Base-by-base conservation (phyloP, 64 coral and sea anemone genomes). In the Actinia tenebrosa region DNA sequence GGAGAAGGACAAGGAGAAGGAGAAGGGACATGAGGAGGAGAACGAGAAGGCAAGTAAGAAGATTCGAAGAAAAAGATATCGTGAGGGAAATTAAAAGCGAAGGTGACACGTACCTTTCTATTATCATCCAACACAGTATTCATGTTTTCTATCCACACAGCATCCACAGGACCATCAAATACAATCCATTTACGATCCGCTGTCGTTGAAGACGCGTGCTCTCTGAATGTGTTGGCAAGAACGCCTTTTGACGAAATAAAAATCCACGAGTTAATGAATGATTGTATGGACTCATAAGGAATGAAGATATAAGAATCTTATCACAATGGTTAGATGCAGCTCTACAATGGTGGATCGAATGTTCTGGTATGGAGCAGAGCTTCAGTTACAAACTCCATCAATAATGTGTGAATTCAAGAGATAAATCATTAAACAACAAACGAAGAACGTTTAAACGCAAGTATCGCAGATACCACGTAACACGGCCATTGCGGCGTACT, bases 61-160 rank as follows among this genome's bases (percentile, higher is more conserved):
- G 27, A n/a, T n/a, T n/a, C n/a, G 25, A n/a, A 30, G 30, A 37
- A 37, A 37, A 37, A 37, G 30, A 37, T 37, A 37, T 37, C 30
- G 30, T 0, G 26, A 53, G 0, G 10, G 10, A 13, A n/a, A 17
- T 0, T 10, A 17, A 58, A 58, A 58, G 56, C 0, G 37, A 18
- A 25, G 79, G 53, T 22, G 7, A 27, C 84, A 62, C 26, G 2
- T 50, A 98, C 95, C 89, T 98, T 98, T 53, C 79, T 98, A 82
- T 98, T 98, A 53, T 98, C 95, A 23, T 98, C 95, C 3, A 97
- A 81, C 7, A 97, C 94, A 0, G 94, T 97, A 26, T 97, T 97
- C 94, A 97, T 97, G 64, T 97, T 97, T 88, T 97, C 94, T 58
- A 97, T 97, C 94, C 94, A 97, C 64, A 97, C 94, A 8, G 94